A percentile compares a stretch with the other conserved stretches of the same genome.
These are phyloP conservation scores for Clistopyga incitator DNA, from an alignment of 2,888 invertebrate genomes.

Conservation along the genomic window DNA sequence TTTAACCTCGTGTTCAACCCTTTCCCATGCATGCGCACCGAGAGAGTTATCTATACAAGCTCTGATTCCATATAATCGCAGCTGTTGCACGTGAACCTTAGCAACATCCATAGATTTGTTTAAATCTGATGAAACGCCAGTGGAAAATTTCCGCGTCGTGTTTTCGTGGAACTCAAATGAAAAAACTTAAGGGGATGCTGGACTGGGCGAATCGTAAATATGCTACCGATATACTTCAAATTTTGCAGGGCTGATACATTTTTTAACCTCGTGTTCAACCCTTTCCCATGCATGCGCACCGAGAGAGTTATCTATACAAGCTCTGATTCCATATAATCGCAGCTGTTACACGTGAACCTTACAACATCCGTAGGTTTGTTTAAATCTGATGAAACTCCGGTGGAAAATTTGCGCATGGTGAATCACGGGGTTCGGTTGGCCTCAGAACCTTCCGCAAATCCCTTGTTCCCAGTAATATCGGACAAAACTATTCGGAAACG, in stretches of 20 bases:
- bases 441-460: constrained; percentile 10
- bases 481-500: constrained; percentile 14
- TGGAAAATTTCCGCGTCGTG: background rate
- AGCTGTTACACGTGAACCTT: background rate
- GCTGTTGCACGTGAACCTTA: background rate
- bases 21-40: background rate
- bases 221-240: too few species aligned
- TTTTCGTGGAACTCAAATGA: too few species aligned
- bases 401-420: background rate
- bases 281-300: background rate
- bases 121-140: constrained; percentile 5
- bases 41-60: background rate
- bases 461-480: constrained; percentile 9
- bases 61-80: background rate
- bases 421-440: background rate
- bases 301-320: background rate
- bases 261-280: background rate
- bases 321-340: background rate
- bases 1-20: background rate
- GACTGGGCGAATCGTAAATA: too few species aligned
- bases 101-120: constrained; percentile 9
- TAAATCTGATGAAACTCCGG: constrained; percentile 4
- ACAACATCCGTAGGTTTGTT: constrained; percentile 3
- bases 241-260: too few species aligned
- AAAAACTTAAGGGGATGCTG: too few species aligned